These are phyloP conservation scores for Polydrusus pterygomalis DNA, from an alignment of 2,888 invertebrate species.

Conservation along the genomic window DNA sequence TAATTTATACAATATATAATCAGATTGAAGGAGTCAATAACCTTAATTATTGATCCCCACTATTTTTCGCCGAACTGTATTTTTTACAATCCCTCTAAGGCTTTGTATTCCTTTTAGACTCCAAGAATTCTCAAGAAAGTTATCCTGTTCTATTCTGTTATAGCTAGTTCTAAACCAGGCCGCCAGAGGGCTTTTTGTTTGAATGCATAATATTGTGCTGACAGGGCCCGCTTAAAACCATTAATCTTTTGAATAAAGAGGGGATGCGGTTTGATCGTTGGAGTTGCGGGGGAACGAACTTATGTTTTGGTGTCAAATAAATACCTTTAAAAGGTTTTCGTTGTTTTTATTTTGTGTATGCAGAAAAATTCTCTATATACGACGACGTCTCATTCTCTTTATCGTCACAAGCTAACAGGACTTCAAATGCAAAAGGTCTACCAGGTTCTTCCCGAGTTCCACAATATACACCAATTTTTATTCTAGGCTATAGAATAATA, in stretches of 20 bases:
- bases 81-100: not conserved
- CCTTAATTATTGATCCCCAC: not conserved
- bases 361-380: too few species aligned
- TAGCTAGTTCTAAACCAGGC: slow-evolving; percentile 44
- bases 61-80: not conserved
- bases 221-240: slow-evolving; percentile 65
- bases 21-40: too few species aligned
- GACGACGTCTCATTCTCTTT: too few species aligned
- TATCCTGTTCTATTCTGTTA: slow-evolving; percentile 41
- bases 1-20: too few species aligned
- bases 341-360: not conserved
- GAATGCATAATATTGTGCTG: slow-evolving; percentile 67
- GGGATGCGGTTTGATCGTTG: slow-evolving; percentile 49
- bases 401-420: too few species aligned
- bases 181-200: slow-evolving; percentile 62
- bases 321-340: not conserved
- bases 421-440: too few species aligned
- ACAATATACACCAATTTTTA: too few species aligned
- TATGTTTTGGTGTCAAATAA: slow-evolving; percentile 38
- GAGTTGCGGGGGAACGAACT: slow-evolving; percentile 33
- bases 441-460: too few species aligned
- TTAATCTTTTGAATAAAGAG: slow-evolving; percentile 62
- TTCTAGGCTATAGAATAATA: too few species aligned
- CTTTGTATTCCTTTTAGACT: not conserved
- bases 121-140: slow-evolving; percentile 40